phyloP scores from a whole-genome alignment of 2,113 vertebrate species.

The Nesospiza acunhae region DNA sequence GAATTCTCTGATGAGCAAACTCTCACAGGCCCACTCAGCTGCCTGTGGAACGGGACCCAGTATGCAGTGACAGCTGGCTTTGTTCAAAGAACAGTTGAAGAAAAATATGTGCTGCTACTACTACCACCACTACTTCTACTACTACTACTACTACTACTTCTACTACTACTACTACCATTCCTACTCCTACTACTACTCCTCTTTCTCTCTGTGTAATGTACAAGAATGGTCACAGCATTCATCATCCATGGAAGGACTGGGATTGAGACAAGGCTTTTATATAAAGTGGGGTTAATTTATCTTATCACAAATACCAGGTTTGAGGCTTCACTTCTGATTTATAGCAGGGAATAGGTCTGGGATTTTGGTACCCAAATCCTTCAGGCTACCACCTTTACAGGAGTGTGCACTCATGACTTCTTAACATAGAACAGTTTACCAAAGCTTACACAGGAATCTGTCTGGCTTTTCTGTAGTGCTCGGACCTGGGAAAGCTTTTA shows the following conservation, averaged over 20 bases:
- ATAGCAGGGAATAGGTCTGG: background rate
- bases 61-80: background rate
- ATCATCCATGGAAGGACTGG: background rate
- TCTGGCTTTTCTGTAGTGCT: background rate
- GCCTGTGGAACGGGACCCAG: background rate
- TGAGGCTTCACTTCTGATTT: background rate
- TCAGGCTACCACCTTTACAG: background rate
- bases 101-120: background rate
- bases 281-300: background rate
- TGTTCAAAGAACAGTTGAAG: background rate
- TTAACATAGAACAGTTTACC: background rate
- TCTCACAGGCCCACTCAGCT: background rate
- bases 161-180: fast-evolving
- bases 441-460: background rate
- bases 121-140: background rate
- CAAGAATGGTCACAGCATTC: background rate
- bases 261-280: background rate
- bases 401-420: background rate
- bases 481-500: background rate
- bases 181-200: background rate
- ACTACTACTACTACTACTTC: fast-evolving
- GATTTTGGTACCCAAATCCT: background rate
- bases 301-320: background rate
- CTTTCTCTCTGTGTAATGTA: background rate
- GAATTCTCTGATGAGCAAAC: background rate